Conservation (phyloP, 2,113 vertebrate species). For the Callipepla squamata region DNA sequence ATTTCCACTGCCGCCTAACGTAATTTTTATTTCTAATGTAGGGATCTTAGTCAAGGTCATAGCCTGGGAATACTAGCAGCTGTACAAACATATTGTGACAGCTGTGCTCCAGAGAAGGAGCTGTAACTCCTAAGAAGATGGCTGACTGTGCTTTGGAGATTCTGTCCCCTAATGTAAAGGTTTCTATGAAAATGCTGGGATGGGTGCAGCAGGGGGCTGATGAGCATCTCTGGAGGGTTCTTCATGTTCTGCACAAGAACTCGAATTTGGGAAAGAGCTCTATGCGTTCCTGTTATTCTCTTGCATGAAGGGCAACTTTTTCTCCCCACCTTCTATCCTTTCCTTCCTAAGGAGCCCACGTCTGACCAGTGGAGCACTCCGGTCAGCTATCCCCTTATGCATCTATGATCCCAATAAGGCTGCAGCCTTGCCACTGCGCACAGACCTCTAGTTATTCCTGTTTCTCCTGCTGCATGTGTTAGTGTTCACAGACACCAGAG, state of each 20-base stretch:
- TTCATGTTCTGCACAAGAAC: neutral
- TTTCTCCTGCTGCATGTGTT: neutral
- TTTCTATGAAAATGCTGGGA: neutral
- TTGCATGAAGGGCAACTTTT: neutral
- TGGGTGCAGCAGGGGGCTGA: neutral
- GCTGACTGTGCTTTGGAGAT: neutral
- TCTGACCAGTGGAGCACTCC: neutral
- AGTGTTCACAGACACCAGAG: neutral
- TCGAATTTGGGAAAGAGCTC: neutral
- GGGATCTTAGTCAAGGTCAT: neutral
- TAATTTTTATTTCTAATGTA: slow-evolving; percentile 21
- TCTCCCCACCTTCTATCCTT: neutral
- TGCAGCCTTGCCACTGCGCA: neutral
- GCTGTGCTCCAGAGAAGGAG: neutral
- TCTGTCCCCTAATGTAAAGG: neutral
- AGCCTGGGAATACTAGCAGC: neutral
- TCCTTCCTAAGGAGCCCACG: neutral
- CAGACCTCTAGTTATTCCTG: neutral
- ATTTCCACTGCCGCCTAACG: neutral
- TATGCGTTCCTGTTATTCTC: neutral
- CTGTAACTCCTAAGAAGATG: neutral
- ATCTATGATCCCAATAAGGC: neutral
- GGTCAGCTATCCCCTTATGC: neutral
- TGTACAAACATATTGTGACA: neutral
- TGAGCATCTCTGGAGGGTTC: neutral